Conservation (phyloP, 2,113 vertebrate genomes). For the Bettongia penicillata region DNA sequence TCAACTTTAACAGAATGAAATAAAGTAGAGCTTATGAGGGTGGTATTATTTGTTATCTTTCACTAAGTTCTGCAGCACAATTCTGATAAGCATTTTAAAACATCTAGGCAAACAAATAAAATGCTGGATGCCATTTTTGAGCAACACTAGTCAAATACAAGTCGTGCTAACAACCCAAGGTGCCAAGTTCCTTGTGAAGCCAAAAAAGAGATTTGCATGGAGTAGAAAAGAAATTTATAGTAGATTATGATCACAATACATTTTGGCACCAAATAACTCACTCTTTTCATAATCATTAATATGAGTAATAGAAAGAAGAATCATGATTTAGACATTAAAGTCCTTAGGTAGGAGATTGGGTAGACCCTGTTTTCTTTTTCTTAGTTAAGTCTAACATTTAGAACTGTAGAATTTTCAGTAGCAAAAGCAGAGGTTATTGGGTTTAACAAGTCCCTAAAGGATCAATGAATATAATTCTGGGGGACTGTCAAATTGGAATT, state of each 20-base stretch:
- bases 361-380: not conserved
- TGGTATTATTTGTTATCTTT: conserved; percentile 61
- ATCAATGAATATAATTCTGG: not conserved
- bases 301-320: conserved; percentile 32
- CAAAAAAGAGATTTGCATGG: conserved; percentile 75
- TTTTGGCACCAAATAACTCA: conserved; percentile 48
- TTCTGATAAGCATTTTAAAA: conserved; percentile 71
- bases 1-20: conserved; percentile 1
- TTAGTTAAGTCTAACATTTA: not conserved
- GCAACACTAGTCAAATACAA: conserved; percentile 69
- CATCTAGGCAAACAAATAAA: conserved; percentile 67
- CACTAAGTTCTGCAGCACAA: conserved; percentile 59
- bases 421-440: not conserved
- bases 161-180: conserved; percentile 68
- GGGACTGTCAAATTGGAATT: not conserved
- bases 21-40: not conserved
- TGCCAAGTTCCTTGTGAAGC: conserved; percentile 74
- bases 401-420: not conserved
- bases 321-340: conserved; percentile 2
- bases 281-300: conserved; percentile 43
- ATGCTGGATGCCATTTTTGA: conserved; percentile 65
- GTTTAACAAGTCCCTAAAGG: not conserved
- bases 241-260: conserved; percentile 70
- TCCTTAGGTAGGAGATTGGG: not conserved
- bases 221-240: conserved; percentile 77